Percentiles rank a stretch among this genome's conserved stretches.
Conservation (phyloP, 2,113 vertebrate species). For the Catharus bicknelli region DNA sequence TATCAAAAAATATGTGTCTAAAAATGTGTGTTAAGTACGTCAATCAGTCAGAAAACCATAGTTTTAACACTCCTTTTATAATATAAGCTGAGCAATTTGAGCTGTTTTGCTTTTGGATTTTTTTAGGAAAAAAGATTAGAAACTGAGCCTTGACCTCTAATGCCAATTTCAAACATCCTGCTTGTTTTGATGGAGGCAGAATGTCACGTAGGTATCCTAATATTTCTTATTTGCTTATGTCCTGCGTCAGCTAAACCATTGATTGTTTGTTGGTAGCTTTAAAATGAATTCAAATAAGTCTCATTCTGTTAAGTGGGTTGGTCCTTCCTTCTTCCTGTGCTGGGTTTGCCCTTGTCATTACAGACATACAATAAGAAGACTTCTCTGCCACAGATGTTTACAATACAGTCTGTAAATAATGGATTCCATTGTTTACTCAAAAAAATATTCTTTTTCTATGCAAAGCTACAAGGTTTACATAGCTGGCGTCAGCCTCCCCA, state of each 20-base stretch:
- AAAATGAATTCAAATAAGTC: background rate
- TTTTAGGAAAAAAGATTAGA: background rate
- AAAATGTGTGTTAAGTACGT: background rate
- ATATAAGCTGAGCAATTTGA: background rate
- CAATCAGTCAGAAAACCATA: background rate
- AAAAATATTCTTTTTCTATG: background rate
- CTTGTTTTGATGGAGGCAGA: background rate
- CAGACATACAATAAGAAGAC: conserved; percentile 24
- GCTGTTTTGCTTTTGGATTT: background rate
- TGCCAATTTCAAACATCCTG: background rate
- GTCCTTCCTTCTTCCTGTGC: conserved; percentile 53
- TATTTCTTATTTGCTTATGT: conserved; percentile 22
- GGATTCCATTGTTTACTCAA: conserved; percentile 52
- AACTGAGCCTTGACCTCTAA: background rate
- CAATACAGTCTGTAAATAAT: conserved; percentile 53
- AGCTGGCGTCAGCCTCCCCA: conserved; percentile 11
- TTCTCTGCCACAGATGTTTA: conserved; percentile 58
- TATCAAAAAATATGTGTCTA: background rate
- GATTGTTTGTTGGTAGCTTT: conserved; percentile 40
- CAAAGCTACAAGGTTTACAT: conserved; percentile 3
- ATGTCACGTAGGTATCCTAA: conserved; percentile 1
- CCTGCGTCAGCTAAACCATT: background rate
- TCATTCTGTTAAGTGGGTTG: conserved; percentile 26
- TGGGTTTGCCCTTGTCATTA: conserved; percentile 26
- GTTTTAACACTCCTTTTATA: background rate